Conservation (phyloP, 2,888 invertebrate genomes). For the Nomada fabriciana region DNA sequence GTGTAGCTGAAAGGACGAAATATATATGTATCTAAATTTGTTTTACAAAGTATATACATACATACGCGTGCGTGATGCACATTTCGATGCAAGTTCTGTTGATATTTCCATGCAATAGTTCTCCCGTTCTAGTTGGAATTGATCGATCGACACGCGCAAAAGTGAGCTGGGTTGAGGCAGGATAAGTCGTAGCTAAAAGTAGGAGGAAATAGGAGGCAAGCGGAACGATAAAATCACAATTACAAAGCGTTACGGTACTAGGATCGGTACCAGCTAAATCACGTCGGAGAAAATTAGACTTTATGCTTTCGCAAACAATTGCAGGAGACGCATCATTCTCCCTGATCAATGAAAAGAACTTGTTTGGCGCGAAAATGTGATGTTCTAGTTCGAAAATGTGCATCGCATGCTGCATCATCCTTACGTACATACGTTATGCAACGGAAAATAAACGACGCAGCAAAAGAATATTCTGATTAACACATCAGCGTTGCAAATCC, state of each 20-base stretch:
- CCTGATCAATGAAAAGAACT: no score
- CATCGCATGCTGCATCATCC: background rate
- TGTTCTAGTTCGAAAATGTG: no score
- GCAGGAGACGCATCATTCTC: background rate
- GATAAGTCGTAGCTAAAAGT: slow-evolving; percentile 44
- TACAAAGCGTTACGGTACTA: slow-evolving; percentile 72
- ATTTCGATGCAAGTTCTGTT: slow-evolving; percentile 3
- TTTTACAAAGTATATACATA: background rate
- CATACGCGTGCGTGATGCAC: background rate
- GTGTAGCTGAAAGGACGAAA: slow-evolving; percentile 86
- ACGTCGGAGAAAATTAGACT: background rate
- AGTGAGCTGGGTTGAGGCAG: slow-evolving; percentile 34
- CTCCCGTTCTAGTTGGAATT: slow-evolving; percentile 15
- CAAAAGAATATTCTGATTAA: background rate
- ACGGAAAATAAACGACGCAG: background rate
- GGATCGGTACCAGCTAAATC: slow-evolving; percentile 70
- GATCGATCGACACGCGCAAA: slow-evolving; percentile 45
- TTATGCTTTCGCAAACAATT: background rate
- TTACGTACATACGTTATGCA: background rate
- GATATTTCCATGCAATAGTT: background rate
- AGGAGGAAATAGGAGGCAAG: slow-evolving; percentile 14
- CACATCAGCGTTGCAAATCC: slow-evolving; percentile 63
- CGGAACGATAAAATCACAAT: slow-evolving; percentile 62
- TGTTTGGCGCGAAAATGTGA: no score
- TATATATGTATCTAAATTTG: slow-evolving; percentile 6